A percentile compares a stretch with the other conserved stretches of the same genome.
These are phyloP conservation scores for Hyposmocoma kahamanoa DNA, from an alignment of 1,140 invertebrate genomes.

Conservation along the genomic window DNA sequence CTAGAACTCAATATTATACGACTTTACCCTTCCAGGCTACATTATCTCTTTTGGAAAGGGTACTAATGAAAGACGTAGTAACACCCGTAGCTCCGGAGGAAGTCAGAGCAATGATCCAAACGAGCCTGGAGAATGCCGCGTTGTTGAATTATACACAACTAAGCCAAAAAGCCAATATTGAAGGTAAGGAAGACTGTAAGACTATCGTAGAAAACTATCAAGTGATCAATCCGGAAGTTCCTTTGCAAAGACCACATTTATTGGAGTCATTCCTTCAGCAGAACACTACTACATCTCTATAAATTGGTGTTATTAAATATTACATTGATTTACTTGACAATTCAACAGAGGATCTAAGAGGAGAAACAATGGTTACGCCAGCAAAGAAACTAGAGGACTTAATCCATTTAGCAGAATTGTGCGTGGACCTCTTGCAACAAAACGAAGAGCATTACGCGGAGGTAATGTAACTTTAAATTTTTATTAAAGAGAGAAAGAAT, in stretches of 20 bases:
- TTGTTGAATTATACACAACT: constrained; percentile 97
- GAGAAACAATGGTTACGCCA: constrained; percentile 86
- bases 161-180: constrained; percentile 97
- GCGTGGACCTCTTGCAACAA: constrained; percentile 98
- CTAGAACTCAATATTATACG: no score
- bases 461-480: no score
- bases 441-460: constrained; percentile 99
- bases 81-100: constrained; percentile 98
- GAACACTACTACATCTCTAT: no score
- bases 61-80: constrained; percentile 99
- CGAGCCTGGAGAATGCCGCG: constrained; percentile 97
- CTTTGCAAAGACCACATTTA: no score
- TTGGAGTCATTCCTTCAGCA: no score
- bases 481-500: no score
- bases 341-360: constrained; percentile 84
- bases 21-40: constrained; percentile 80
- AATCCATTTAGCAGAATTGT: constrained; percentile 97
- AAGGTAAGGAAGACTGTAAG: constrained; percentile 78
- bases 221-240: background rate
- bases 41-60: constrained; percentile 94
- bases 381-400: constrained; percentile 96
- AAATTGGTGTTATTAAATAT: constrained; percentile 4
- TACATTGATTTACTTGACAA: background rate
- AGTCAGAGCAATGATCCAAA: constrained; percentile 95
- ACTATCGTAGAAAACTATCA: background rate